phyloP scores from a whole-genome alignment of 2,797 vertebrate genomes.

The Champsocephalus gunnari region DNA sequence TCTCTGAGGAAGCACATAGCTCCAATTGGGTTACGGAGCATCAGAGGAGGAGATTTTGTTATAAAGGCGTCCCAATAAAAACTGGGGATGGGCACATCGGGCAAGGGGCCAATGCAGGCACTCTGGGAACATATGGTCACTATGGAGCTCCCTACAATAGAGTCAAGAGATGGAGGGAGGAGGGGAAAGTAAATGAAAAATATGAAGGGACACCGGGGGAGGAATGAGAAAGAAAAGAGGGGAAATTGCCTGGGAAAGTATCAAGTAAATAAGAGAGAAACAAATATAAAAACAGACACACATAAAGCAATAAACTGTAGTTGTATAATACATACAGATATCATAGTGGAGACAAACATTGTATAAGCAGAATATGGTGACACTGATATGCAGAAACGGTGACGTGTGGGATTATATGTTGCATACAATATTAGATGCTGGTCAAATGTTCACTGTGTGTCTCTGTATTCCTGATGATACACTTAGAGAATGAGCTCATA shows the following conservation, averaged over 20 bases:
- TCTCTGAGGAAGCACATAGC: conserved; percentile 46
- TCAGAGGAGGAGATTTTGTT: conserved; percentile 62
- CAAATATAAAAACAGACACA: neutral
- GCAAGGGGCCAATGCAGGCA: conserved; percentile 22
- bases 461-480: no score
- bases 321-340: neutral
- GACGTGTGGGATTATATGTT: neutral
- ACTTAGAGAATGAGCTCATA: no score
- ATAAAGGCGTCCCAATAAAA: conserved; percentile 69
- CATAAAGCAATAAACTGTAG: neutral
- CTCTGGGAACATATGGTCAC: conserved; percentile 51
- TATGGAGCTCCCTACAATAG: conserved; percentile 45
- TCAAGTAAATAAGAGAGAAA: neutral
- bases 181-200: conserved; percentile 29
- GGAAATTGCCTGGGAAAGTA: neutral
- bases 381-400: neutral
- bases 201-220: neutral
- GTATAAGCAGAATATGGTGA: neutral
- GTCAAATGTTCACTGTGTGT: neutral
- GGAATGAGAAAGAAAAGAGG: neutral
- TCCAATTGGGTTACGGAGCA: conserved; percentile 54
- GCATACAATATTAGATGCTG: neutral
- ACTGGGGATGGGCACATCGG: conserved; percentile 34
- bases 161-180: conserved; percentile 16
- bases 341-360: neutral